Conservation (phyloP, 2,113 vertebrate species). For the Neopipo cinnamomea region DNA sequence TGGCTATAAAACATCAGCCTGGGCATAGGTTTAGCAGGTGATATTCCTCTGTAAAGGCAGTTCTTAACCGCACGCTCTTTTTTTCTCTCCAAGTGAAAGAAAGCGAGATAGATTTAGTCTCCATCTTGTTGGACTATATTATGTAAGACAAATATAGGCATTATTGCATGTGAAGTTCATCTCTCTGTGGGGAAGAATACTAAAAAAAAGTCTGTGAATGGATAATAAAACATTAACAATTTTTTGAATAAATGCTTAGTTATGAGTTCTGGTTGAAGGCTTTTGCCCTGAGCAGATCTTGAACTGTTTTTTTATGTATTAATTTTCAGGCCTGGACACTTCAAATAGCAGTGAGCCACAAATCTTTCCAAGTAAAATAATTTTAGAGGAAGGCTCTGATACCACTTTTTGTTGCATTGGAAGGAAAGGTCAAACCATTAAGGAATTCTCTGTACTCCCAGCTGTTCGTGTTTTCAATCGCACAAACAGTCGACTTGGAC, state of each 20-base stretch:
- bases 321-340: slow-evolving; percentile 39
- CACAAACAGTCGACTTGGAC: not conserved
- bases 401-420: slow-evolving; percentile 69
- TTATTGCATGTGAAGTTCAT: not conserved
- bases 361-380: slow-evolving; percentile 59
- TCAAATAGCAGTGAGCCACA: not conserved
- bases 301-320: not conserved
- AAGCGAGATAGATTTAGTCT: not conserved
- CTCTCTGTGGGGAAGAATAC: not conserved
- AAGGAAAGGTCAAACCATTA: not conserved
- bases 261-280: not conserved
- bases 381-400: slow-evolving; percentile 64
- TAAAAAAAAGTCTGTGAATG: not conserved
- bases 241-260: not conserved
- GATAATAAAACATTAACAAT: not conserved
- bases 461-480: not conserved
- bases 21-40: not conserved
- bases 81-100: not conserved
- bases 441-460: not conserved
- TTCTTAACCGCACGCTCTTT: not conserved
- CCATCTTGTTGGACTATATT: not conserved
- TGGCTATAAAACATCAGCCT: not conserved
- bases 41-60: not conserved
- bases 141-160: not conserved
- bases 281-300: not conserved